phyloP scores from a whole-genome alignment of 2,888 invertebrate species.

The Amblyjoppa proteus region DNA sequence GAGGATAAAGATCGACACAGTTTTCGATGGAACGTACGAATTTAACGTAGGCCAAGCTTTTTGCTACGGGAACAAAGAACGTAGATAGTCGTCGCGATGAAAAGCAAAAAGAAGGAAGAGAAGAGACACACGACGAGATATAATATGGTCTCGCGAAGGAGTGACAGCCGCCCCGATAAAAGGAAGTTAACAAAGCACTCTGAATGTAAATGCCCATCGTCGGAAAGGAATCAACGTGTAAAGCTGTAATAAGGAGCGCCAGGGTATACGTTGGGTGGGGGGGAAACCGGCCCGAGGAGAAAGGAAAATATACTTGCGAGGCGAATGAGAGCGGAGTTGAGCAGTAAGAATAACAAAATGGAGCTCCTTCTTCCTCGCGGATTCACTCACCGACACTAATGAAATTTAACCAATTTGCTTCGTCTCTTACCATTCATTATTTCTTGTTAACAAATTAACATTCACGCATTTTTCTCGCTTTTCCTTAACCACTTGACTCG shows the following conservation, averaged over 20 bases:
- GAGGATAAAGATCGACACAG: background rate
- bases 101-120: conserved; percentile 17
- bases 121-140: conserved; percentile 48
- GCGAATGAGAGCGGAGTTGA: conserved; percentile 3
- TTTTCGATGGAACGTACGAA: background rate
- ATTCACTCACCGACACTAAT: conserved; percentile 61
- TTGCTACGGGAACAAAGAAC: conserved; percentile 33
- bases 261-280: background rate
- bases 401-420: conserved; percentile 66
- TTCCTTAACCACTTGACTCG: background rate
- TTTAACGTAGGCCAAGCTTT: background rate
- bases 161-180: conserved; percentile 41
- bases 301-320: conserved; percentile 25
- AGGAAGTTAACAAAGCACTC: conserved; percentile 75
- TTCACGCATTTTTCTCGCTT: conserved; percentile 17
- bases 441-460: background rate
- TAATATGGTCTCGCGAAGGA: conserved; percentile 60
- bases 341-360: conserved; percentile 60
- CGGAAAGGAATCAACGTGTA: conserved; percentile 57
- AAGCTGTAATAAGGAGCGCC: conserved; percentile 7
- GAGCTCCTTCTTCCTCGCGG: conserved; percentile 17
- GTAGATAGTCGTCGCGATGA: conserved; percentile 12
- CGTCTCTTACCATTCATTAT: conserved; percentile 9
- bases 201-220: conserved; percentile 77
- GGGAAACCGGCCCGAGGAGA: background rate